phyloP scores from a whole-genome alignment of 2,797 vertebrate genomes.

The Microctenopoma stevenorrisi region DNA sequence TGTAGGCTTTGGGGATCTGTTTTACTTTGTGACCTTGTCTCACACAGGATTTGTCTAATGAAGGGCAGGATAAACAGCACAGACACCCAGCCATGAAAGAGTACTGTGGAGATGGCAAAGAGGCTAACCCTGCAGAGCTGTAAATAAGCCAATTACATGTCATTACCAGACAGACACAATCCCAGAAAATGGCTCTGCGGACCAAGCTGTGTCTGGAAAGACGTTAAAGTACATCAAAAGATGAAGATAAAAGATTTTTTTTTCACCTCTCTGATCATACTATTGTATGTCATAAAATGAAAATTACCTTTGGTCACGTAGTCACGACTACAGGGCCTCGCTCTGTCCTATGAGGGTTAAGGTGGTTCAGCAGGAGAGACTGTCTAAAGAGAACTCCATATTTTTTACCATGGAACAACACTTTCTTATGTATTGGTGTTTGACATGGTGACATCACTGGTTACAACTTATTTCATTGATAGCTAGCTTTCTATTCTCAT shows the following conservation, averaged over 20 bases:
- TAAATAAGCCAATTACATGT: constrained; percentile 62
- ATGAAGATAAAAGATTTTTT: constrained; percentile 19
- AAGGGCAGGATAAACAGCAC: constrained; percentile 45
- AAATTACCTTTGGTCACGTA: constrained; percentile 15
- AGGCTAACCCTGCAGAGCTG: constrained; percentile 45
- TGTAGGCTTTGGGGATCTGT: constrained; percentile 52
- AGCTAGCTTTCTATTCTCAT: constrained; percentile 55
- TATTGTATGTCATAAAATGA: constrained; percentile 26
- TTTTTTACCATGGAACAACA: constrained; percentile 36
- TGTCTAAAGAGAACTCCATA: constrained; percentile 20
- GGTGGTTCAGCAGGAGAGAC: constrained; percentile 11
- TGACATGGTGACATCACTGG: constrained; percentile 47
- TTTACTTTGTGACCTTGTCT: constrained; percentile 51
- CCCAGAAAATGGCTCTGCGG: constrained; percentile 36
- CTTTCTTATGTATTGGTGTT: constrained; percentile 48
- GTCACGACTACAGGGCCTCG: constrained; percentile 20
- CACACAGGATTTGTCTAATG: constrained; percentile 32
- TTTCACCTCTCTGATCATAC: constrained; percentile 25
- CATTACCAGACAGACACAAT: constrained; percentile 47
- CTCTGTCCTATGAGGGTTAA: constrained; percentile 16
- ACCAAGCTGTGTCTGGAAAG: constrained; percentile 27
- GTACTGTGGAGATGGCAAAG: constrained; percentile 28
- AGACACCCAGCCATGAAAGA: constrained; percentile 35
- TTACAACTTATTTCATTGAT: constrained; percentile 43
- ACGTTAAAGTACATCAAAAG: constrained; percentile 41